Evolutionary conservation across 2,888 invertebrate genomes (phyloP), one percentile per base, ranked within the genome.

Genomic region (Liposcelis brunnea): DNA sequence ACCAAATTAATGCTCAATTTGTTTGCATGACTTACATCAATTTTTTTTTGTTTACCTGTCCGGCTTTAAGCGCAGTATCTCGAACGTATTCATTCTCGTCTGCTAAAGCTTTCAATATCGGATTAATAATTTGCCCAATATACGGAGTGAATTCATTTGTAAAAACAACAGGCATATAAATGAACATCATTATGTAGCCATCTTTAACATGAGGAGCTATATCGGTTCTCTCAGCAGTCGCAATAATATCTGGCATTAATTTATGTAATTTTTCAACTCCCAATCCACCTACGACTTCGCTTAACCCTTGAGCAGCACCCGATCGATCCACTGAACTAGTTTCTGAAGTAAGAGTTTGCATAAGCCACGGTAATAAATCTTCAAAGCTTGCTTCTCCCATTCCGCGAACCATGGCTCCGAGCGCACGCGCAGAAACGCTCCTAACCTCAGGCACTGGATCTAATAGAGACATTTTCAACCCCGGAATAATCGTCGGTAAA

Each of bases 141-240:
- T 95, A 99, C 0, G 86, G 87, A 1, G 86, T 82, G 66, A 99
- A 99, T 60, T 91, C 89, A 51, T 81, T 79, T 5, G 89, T 90
- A 67, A 99, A 97, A 10, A 94, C 93, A 49, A 83, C 82, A 2
- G 98, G 98, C 80, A 98, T 86, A 67, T 97, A 99, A 58, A 98
- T 97, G 64, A 95, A 99, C 90, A 98, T 91, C 91, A 98, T 94
- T 50, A 99, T 94, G 68, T 99, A 99, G 36, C 98, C 98, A 67
- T 98, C 98, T 58, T 97, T 89, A 2, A 98, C 95, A 64, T 94
- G 91, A 1, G 98, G 87, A 5, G 91, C 87, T 55, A 91, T 87
- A 62, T 93, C 91, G 1, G 80, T 78, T 49, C 93, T 74, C 61
- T 91, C 90, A 0, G 94, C 90, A 0, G 93, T 94, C 44, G 83